A percentile compares a stretch with the other conserved stretches of the same genome.
Evolutionary conservation across 1,140 invertebrate species (phyloP).

Genomic region (Littorina saxatilis): DNA sequence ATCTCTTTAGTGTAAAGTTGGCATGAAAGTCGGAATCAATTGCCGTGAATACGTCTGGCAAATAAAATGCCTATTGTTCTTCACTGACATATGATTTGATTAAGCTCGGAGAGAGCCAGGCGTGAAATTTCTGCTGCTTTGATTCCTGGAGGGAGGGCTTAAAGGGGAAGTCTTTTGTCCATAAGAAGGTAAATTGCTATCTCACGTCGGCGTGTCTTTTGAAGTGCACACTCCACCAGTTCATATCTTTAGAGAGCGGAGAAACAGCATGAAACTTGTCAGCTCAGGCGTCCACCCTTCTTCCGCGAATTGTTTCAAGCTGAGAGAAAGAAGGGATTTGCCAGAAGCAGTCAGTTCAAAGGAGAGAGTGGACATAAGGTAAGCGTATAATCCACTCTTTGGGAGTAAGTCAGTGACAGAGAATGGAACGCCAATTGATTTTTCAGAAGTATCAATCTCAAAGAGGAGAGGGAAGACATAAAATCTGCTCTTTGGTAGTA

Average conservation of each 20-base stretch:
- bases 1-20: slow-evolving; percentile 16
- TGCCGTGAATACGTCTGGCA: neutral
- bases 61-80: slow-evolving; percentile 20
- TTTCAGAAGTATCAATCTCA: too few species aligned
- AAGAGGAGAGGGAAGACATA: too few species aligned
- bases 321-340: too few species aligned
- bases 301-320: too few species aligned
- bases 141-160: neutral
- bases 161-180: slow-evolving; percentile 6
- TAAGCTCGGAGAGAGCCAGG: slow-evolving; percentile 16
- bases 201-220: neutral
- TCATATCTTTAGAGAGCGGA: neutral
- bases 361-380: too few species aligned
- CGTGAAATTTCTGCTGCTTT: slow-evolving; percentile 6
- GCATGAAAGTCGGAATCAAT: slow-evolving; percentile 7
- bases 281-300: too few species aligned
- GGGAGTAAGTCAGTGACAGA: too few species aligned
- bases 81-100: slow-evolving; percentile 27
- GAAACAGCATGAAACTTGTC: too few species aligned
- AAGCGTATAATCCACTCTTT: too few species aligned
- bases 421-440: too few species aligned
- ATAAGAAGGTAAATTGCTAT: slow-evolving; percentile 3
- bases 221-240: slow-evolving; percentile 7
- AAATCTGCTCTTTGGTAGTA: too few species aligned
- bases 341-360: too few species aligned